phyloP scores from a whole-genome alignment of 2,113 vertebrate species.

The Triplophysa dalaica region DNA sequence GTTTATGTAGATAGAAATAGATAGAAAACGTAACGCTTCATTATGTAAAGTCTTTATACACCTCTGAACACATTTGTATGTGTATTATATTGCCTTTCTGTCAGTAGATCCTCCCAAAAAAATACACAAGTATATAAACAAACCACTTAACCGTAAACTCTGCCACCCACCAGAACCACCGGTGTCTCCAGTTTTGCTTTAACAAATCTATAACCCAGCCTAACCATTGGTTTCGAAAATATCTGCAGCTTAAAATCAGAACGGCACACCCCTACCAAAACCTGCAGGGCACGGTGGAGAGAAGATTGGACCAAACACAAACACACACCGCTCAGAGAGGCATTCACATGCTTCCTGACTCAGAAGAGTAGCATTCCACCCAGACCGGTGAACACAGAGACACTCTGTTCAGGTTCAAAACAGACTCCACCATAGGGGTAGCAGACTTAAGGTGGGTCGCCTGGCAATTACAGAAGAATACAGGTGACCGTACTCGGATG shows the following conservation, averaged over 20 bases:
- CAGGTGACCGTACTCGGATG: background rate
- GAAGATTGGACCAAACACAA: background rate
- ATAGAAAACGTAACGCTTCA: no score
- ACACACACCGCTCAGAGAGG: background rate
- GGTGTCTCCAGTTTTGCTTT: background rate
- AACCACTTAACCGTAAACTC: no score
- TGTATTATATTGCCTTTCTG: no score
- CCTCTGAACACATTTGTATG: no score
- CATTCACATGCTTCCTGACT: constrained; percentile 22
- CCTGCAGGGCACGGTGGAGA: background rate
- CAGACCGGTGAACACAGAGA: constrained; percentile 27
- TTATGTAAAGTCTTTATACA: no score
- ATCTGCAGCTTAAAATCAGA: background rate
- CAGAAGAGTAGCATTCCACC: constrained; percentile 3
- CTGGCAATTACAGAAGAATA: constrained; percentile 8
- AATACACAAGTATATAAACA: no score
- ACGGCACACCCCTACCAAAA: background rate
- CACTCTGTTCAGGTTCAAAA: constrained; percentile 15
- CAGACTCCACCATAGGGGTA: background rate
- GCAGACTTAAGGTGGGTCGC: background rate
- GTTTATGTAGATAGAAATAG: no score
- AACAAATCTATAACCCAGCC: no score
- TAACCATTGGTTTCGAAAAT: background rate
- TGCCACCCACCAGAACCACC: no score
- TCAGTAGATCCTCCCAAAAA: no score